Evolutionary conservation across 1,140 invertebrate species (phyloP), one percentile per base, ranked within the genome.

Genomic region (Zaprionus gabonicus): DNA sequence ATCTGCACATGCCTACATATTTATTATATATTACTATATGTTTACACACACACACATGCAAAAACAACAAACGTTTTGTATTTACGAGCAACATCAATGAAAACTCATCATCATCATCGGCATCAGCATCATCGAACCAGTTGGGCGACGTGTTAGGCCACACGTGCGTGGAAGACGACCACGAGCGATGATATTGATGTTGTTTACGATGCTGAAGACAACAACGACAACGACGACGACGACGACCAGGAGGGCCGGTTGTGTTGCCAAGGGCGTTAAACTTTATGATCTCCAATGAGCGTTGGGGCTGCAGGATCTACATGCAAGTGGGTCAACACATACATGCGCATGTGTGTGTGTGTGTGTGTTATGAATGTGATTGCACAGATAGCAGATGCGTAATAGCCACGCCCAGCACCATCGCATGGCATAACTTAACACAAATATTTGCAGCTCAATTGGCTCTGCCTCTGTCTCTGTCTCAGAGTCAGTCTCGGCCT

Each of bases 361-460:
- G 49, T 44, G 46, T 20, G 41, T 63, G 27, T 51, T 34, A 55
- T 66, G 27, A 34, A 58, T 20, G 23, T 25, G 17, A 23, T 63
- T 63, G 60, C 38, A 44, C 25, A 44, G 41, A 44, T 44, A 44
- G 41, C n/a, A n/a, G 25, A 38, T 77, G 63, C 63, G 49, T 80
- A 87, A 80, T 71, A 58, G 81, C 55, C 73, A 78, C 80, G 66
- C 81, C 80, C 77, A 71, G 38, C 28, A 23, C 28, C 31, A 65
- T 44, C 34, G 49, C 59, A 70, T 71, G 60, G 53, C 69, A 60
- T 76, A 66, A 71, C 69, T 51, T 38, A 72, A 72, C 68, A 51
- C 78, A 84, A 84, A 84, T 78, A 85, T 81, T 81, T 78, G 74
- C 36, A 67, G 59, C 67, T 63, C 66, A 75, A 75, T 70, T 70